These are phyloP conservation scores for Oscheius sp. DNA, from an alignment of 2,888 invertebrate genomes.

Conservation along the genomic window DNA sequence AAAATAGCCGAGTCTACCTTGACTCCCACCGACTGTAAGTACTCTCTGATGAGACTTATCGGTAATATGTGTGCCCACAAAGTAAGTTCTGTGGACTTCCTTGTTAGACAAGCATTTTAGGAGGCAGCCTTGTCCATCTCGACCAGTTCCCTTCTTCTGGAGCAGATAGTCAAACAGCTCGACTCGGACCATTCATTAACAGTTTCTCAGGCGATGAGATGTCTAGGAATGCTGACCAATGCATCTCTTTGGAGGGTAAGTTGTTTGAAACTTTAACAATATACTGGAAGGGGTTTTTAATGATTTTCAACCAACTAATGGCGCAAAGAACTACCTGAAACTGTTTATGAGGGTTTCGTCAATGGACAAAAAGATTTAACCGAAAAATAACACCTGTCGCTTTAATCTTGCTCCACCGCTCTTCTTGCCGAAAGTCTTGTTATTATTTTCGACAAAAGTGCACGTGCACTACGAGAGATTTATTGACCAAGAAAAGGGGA, in stretches of 20 bases:
- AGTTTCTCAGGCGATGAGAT: slow-evolving; percentile 49
- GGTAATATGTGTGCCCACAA: slow-evolving; percentile 63
- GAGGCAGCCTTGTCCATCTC: slow-evolving; percentile 59
- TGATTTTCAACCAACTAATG: no score
- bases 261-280: background rate
- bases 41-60: slow-evolving; percentile 56
- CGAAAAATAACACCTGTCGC: no score
- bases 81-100: slow-evolving; percentile 16
- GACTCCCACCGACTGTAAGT: slow-evolving; percentile 42
- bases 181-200: slow-evolving; percentile 41
- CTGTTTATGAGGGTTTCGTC: no score
- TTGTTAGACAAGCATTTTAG: slow-evolving; percentile 30
- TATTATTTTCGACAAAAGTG: no score
- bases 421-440: no score
- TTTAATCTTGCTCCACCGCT: no score
- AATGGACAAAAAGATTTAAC: no score
- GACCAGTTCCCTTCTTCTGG: slow-evolving; percentile 47
- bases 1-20: slow-evolving; percentile 55
- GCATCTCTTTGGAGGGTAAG: slow-evolving; percentile 50
- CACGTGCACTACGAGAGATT: no score
- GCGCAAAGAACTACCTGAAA: no score
- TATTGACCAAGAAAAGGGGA: no score
- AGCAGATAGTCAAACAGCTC: slow-evolving; percentile 47
- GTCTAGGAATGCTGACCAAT: slow-evolving; percentile 42
- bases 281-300: no score